Percentiles rank a stretch among this genome's conserved stretches.
Evolutionary conservation across 2,797 vertebrate species (phyloP).

Genomic region (Melanogrammus aeglefinus): DNA sequence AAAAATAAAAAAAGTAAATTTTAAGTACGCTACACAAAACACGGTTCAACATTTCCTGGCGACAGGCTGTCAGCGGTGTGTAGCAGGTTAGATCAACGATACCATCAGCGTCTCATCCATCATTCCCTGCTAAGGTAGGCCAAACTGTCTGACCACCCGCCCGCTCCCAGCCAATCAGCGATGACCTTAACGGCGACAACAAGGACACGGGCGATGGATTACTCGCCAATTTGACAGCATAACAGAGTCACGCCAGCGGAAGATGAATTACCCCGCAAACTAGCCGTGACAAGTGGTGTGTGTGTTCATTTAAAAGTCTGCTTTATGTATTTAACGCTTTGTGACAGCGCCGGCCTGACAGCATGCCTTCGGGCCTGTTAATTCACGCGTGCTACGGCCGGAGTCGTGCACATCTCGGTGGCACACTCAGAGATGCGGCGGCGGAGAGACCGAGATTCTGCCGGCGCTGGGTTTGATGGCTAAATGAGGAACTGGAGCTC

Average conservation of each 20-base stretch:
- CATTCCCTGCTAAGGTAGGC: conserved; percentile 47
- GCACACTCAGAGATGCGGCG: conserved; percentile 55
- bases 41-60: not conserved
- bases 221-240: conserved; percentile 81
- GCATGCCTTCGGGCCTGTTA: conserved; percentile 59
- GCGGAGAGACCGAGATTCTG: conserved; percentile 59
- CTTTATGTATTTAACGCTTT: conserved; percentile 79
- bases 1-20: not conserved
- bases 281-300: conserved; percentile 75
- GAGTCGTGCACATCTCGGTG: conserved; percentile 53
- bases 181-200: conserved; percentile 79
- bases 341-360: conserved; percentile 65
- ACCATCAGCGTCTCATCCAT: conserved; percentile 12
- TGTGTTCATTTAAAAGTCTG: conserved; percentile 79
- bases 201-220: conserved; percentile 81
- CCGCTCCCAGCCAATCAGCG: conserved; percentile 70
- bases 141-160: conserved; percentile 59
- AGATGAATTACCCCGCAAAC: conserved; percentile 81
- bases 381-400: conserved; percentile 74
- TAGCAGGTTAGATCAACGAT: not conserved
- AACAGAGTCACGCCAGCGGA: conserved; percentile 78
- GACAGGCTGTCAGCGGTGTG: not conserved
- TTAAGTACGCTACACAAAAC: not conserved
- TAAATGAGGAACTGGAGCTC: conserved; percentile 31
- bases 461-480: conserved; percentile 37